phyloP scores from a whole-genome alignment of 2,888 invertebrate genomes.

The Phalera bucephala region DNA sequence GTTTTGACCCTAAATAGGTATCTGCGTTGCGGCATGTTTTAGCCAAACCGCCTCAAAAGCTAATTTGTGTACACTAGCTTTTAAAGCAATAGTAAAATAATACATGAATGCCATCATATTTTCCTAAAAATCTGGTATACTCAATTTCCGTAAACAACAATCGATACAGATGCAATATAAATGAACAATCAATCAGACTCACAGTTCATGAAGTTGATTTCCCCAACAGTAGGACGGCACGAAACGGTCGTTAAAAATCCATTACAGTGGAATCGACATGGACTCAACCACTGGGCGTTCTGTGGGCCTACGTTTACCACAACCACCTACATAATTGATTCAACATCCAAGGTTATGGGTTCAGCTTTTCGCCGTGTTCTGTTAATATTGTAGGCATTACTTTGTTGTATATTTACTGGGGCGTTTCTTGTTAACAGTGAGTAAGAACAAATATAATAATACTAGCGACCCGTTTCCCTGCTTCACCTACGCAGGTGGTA shows the following conservation, averaged over 20 bases:
- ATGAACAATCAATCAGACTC: constrained; percentile 12
- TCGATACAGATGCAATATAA: constrained; percentile 3
- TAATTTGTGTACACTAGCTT: too few relatives aligned
- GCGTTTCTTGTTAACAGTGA: too few relatives aligned
- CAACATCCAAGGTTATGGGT: neutral
- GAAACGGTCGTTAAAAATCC: constrained; percentile 38
- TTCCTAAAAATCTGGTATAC: neutral
- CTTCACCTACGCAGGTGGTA: too few relatives aligned
- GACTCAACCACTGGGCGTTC: neutral
- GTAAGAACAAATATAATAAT: too few relatives aligned
- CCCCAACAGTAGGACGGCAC: constrained; percentile 1
- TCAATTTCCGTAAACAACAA: neutral
- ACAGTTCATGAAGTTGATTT: constrained; percentile 10
- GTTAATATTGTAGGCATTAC: neutral
- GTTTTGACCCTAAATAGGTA: too few relatives aligned
- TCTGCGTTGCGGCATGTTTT: too few relatives aligned
- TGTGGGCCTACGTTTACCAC: neutral
- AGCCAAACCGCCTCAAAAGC: too few relatives aligned
- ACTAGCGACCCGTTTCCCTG: too few relatives aligned
- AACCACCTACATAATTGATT: neutral
- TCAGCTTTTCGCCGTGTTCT: neutral
- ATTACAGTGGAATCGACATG: constrained; percentile 32
- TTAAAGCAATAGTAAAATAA: too few relatives aligned
- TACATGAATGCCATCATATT: neutral
- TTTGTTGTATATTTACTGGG: neutral